Evolutionary conservation across 2,797 vertebrate species (phyloP), one percentile per base, ranked within the genome.

Genomic region (Ctenopoma multispine): DNA sequence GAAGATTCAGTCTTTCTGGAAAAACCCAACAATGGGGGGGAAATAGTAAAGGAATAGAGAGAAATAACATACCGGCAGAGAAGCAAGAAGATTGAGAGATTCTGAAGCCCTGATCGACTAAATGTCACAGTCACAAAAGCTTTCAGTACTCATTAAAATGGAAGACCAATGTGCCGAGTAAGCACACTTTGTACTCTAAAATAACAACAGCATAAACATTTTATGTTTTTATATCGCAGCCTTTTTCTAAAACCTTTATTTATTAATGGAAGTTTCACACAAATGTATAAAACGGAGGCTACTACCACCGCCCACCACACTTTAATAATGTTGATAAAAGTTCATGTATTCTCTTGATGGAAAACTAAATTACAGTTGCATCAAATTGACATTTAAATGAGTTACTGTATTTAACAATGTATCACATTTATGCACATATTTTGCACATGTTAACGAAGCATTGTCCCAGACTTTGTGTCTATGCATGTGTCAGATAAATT

Each of bases 1-100:
- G 29, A 60, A 70, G 72, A 90, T 86, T 63, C 59, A 76, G 87
- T 81, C 59, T 63, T 81, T 77, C 65, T 72, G 54, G 51, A 77
- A 79, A 31, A 79, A 56, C 21, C 27, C 14, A 18, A 80, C 51
- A 58, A 49, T 58, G 3, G 12, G 9, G 7, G 7, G 58, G 38
- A 50, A 67, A 49, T 46, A n/a, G 6, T 47, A 23, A 71, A 77
- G 56, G 29, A n/a, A 81, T 3, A 36, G 27, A 51, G 29, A 58
- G 47, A 41, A 51, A 44, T 15, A 72, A 47, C 31, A 27, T 29
- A 46, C 5, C 63, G 57, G 47, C 5, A 46, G 64, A 76, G 21
- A 51, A 69, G 47, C 6, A 58, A 14, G 51, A 12, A 66, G 46
- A 79, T 24, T 7, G 58, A 65, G 41, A 46, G 31, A 69, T 47